These are phyloP conservation scores for Megaceryle torquata DNA, from an alignment of 2,113 vertebrate genomes.

Conservation along the genomic window DNA sequence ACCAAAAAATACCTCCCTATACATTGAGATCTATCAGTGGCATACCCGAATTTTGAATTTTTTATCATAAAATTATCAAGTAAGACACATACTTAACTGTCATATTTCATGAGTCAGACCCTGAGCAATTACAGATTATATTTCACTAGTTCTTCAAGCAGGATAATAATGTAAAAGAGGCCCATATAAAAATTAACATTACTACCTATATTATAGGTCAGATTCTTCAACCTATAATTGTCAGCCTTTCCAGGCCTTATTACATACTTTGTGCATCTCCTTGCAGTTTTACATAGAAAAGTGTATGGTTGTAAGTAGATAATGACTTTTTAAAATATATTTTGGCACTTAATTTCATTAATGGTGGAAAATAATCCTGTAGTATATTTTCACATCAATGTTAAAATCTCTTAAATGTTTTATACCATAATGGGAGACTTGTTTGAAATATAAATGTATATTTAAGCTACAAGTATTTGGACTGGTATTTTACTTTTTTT, in stretches of 20 bases:
- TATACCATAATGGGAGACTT: neutral
- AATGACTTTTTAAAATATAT: neutral
- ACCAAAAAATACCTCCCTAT: neutral
- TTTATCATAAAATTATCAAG: neutral
- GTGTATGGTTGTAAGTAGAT: neutral
- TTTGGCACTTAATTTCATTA: neutral
- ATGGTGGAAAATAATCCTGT: neutral
- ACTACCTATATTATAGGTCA: neutral
- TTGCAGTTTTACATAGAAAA: neutral
- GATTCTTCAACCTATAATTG: neutral
- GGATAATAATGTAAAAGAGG: neutral
- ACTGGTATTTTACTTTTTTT: neutral
- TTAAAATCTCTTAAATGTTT: neutral
- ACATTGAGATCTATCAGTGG: neutral
- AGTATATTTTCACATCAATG: neutral
- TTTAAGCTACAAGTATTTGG: neutral
- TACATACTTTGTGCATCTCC: neutral
- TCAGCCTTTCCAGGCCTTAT: neutral
- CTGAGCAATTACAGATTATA: neutral
- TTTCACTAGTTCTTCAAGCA: neutral
- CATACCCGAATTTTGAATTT: neutral
- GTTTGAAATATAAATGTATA: neutral
- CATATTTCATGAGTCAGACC: neutral
- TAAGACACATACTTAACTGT: neutral
- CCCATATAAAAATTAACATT: neutral